A percentile compares a stretch with the other conserved stretches of the same genome.
These are phyloP conservation scores for Aricia agestis DNA, from an alignment of 1,140 invertebrate genomes.

Conservation along the genomic window DNA sequence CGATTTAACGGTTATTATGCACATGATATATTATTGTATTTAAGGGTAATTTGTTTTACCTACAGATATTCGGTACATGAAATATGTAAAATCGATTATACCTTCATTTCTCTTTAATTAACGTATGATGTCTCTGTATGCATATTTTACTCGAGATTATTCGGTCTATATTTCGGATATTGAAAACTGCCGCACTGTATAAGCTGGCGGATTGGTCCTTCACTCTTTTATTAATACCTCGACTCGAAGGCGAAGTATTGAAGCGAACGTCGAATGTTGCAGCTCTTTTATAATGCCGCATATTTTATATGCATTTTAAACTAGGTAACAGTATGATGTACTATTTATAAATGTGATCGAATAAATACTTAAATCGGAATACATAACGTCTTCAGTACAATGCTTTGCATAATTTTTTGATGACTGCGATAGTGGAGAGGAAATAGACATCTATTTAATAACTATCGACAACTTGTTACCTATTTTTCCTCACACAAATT, in stretches of 20 bases:
- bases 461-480: no score
- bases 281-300: no score
- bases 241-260: not conserved
- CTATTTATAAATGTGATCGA: no score
- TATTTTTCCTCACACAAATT: no score
- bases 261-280: not conserved
- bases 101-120: constrained; percentile 7
- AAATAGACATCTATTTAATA: no score
- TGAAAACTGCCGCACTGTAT: not conserved
- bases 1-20: not conserved
- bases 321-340: no score
- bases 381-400: no score
- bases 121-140: not conserved
- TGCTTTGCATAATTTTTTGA: no score
- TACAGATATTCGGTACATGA: constrained; percentile 8
- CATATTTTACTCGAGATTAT: not conserved
- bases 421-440: no score
- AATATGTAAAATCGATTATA: not conserved
- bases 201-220: not conserved
- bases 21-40: constrained; percentile 2
- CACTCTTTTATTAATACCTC: not conserved
- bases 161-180: not conserved
- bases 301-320: no score
- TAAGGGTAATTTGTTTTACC: not conserved
- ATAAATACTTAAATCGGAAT: no score